Evolutionary conservation across 2,888 invertebrate species (phyloP).

Genomic region (Agrotis segetum): DNA sequence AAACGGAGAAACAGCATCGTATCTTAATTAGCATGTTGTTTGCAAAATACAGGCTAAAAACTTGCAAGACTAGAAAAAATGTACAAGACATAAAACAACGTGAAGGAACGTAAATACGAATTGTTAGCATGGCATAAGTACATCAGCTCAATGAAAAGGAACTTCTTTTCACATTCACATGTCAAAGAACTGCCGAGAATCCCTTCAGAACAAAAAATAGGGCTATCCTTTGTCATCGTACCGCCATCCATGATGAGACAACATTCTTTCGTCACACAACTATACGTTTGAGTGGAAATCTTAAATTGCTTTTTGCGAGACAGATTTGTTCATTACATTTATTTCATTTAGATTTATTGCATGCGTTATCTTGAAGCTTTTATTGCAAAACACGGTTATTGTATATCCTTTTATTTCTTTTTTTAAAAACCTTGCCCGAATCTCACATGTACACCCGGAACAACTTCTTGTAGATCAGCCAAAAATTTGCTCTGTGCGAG

Average conservation of each 20-base stretch:
- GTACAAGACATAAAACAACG: background rate
- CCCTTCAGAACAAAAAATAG: conserved; percentile 5
- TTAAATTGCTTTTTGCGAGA: conserved; percentile 11
- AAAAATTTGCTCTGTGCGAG: too few species aligned
- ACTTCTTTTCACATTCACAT: conserved; percentile 1
- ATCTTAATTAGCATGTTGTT: too few species aligned
- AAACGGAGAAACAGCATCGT: too few species aligned
- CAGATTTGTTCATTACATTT: background rate
- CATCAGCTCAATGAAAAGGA: conserved; percentile 14
- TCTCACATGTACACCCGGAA: too few species aligned
- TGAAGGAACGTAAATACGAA: conserved; percentile 1
- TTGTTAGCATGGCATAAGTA: background rate
- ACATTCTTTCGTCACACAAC: conserved; percentile 10
- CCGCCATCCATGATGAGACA: conserved; percentile 5
- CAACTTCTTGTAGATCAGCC: too few species aligned
- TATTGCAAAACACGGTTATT: background rate
- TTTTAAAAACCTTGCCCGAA: too few species aligned
- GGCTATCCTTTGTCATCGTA: conserved; percentile 4
- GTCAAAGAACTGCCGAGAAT: background rate
- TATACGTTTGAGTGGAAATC: conserved; percentile 3
- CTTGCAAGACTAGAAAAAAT: background rate
- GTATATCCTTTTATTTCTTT: background rate
- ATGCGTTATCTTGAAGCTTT: background rate
- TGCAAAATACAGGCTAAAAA: too few species aligned
- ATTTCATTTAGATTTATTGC: background rate